Evolutionary conservation across 64 coral and sea anemone genomes (phyloP), one percentile per base, ranked within the genome.

Genomic region (Stichodactyla mertensii): DNA sequence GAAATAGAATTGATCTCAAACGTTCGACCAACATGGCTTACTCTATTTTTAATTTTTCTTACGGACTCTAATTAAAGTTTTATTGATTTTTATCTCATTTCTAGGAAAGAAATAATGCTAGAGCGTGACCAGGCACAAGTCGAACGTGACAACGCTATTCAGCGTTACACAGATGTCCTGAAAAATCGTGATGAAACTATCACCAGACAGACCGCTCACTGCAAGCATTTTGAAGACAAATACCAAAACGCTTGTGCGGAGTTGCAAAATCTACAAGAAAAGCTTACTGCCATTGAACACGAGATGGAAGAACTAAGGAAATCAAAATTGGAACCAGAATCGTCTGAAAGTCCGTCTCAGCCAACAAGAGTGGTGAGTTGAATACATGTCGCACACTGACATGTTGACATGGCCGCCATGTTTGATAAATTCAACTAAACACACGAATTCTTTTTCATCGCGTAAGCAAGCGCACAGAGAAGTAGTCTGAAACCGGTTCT

Each of bases 261-360:
- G 55, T 55, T 90, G 14, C 70, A 61, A 14, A 4, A 16, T 2
- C 45, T 86, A 6, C 71, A 58, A 52, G 82, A 90, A 54, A 82
- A 77, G 6, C 83, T 90, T 10, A 64, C 74, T 16, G 31, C 71
- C 0, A 90, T 77, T 1, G 83, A 90, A 54, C 16, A 61, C 12
- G 89, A 90, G 26, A 79, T 90, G 70, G 89, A 90, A 20, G 89
- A 90, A 15, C 20, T 80, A 14, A 90, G 83, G 23, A 90, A 86
- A 78, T 20, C 57, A 52, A 90, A 90, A 83, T 45, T 90, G 2
- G 82, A 90, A 26, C 79, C 83, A 52, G 85, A 86, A 23, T 51
- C 83, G 10, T 80, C 89, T 86, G 18, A 81, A 14, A 52, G 6
- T 54, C 78, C 7, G 7, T 7, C 78, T 80, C 52, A 54, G 15